Evolutionary conservation across 2,888 invertebrate species (phyloP).

Genomic region (Drosophila borealis): DNA sequence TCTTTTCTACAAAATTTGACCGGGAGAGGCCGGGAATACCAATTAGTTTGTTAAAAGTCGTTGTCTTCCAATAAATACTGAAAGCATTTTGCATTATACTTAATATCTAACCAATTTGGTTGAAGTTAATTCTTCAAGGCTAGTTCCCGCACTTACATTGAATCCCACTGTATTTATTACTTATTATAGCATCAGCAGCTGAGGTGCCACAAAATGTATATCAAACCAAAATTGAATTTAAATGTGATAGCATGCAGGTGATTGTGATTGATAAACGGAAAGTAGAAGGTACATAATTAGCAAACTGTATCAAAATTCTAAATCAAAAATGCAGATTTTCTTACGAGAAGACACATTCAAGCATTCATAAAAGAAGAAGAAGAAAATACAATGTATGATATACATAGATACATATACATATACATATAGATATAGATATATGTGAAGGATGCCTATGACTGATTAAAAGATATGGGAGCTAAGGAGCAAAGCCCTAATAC

Average conservation of each 20-base stretch:
- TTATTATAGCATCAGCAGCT: too few relatives aligned
- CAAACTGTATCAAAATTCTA: not conserved
- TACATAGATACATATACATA: constrained; percentile 1
- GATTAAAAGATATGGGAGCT: constrained; percentile 2
- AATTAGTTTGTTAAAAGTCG: too few relatives aligned
- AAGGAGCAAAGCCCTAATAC: constrained; percentile 17
- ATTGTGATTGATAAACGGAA: not conserved
- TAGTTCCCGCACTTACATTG: too few relatives aligned
- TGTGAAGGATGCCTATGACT: constrained; percentile 18
- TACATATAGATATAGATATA: not conserved
- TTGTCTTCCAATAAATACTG: too few relatives aligned
- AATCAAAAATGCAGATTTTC: not conserved
- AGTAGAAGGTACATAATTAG: not conserved
- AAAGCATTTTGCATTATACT: too few relatives aligned
- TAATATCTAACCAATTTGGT: too few relatives aligned
- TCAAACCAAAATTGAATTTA: not conserved
- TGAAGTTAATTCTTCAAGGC: too few relatives aligned
- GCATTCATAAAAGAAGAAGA: constrained; percentile 6
- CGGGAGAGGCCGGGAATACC: too few relatives aligned
- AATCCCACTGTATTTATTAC: too few relatives aligned
- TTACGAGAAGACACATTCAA: constrained; percentile 8
- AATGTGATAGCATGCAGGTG: not conserved
- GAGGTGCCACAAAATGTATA: not conserved
- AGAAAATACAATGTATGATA: not conserved
- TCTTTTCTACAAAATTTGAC: too few relatives aligned